These are phyloP conservation scores for Dufourea novaeangliae DNA, from an alignment of 1,140 invertebrate species.

Conservation along the genomic window DNA sequence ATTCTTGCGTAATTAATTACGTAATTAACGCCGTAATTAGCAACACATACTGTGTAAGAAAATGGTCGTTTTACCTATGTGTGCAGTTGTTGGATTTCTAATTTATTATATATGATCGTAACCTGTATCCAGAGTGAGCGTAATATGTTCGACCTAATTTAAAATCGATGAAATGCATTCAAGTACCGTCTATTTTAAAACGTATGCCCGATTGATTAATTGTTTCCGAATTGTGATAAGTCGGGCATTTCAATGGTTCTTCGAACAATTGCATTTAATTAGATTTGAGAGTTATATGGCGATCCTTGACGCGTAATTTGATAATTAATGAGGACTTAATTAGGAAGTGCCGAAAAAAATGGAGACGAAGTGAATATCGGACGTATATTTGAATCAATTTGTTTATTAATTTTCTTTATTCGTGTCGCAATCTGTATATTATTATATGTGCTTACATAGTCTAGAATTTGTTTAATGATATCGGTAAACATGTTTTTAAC, in stretches of 20 bases:
- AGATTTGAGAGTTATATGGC: not conserved
- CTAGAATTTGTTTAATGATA: too few species aligned
- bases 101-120: not conserved
- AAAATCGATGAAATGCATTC: not conserved
- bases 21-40: not conserved
- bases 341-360: too few species aligned
- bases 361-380: too few species aligned
- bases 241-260: not conserved
- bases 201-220: not conserved
- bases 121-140: not conserved
- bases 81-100: not conserved
- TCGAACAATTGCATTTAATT: not conserved
- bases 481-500: too few species aligned
- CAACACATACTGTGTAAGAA: not conserved
- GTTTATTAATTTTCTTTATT: too few species aligned
- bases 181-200: not conserved
- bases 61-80: not conserved
- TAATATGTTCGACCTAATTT: not conserved
- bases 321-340: not conserved
- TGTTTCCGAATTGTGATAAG: too few species aligned
- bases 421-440: too few species aligned
- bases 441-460: too few species aligned
- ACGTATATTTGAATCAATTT: too few species aligned
- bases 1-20: conserved; percentile 17
- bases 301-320: not conserved